phyloP scores from a whole-genome alignment of 2,797 vertebrate species.

The Phaenicophaeus curvirostris region DNA sequence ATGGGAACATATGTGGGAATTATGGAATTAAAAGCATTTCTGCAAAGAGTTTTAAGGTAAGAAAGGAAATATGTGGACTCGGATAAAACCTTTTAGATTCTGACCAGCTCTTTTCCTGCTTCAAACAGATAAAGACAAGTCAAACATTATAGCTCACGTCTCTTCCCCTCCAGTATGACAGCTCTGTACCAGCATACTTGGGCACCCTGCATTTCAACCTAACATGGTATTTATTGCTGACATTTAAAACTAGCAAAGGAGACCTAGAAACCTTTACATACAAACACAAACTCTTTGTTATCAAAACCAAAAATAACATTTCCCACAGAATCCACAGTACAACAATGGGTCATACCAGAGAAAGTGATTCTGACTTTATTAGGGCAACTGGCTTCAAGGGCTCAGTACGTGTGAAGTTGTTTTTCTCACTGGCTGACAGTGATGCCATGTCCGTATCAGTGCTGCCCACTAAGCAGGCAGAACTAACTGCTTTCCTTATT shows the following conservation, averaged over 20 bases:
- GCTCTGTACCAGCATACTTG: conserved; percentile 3
- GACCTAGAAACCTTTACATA: background rate
- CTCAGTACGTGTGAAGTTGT: background rate
- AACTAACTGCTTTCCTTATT: background rate
- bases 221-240: background rate
- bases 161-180: conserved; percentile 13
- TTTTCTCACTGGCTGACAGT: background rate
- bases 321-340: background rate
- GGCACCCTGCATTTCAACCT: background rate
- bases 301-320: background rate
- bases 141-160: conserved; percentile 53
- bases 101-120: conserved; percentile 53
- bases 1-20: background rate
- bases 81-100: conserved; percentile 55
- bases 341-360: background rate
- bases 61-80: background rate
- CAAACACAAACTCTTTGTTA: background rate
- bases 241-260: background rate
- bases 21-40: background rate
- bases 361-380: background rate
- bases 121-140: conserved; percentile 52
- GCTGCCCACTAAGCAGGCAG: background rate
- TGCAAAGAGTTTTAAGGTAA: background rate
- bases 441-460: background rate
- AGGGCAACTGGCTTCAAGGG: background rate